Evolutionary conservation across 2,888 invertebrate genomes (phyloP).

Genomic region (Dryadula phaetusa): DNA sequence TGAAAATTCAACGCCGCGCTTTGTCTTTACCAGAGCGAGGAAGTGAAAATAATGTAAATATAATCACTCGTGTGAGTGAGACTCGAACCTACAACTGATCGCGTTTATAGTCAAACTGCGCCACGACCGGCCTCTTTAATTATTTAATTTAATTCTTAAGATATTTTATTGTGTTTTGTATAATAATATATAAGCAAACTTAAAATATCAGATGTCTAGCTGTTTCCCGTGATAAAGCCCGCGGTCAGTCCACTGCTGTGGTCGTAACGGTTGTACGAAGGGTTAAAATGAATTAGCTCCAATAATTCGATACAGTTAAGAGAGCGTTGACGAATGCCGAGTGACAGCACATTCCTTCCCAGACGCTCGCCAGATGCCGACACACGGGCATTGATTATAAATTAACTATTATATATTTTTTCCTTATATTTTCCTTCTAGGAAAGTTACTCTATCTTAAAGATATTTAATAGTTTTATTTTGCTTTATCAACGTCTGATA

Average conservation of each 20-base stretch:
- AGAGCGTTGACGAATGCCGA: conserved; percentile 21
- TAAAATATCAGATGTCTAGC: too few species aligned
- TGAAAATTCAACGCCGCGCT: too few species aligned
- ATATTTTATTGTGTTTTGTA: too few species aligned
- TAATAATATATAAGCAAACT: too few species aligned
- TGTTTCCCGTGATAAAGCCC: not conserved
- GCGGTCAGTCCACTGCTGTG: not conserved
- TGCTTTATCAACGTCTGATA: not conserved
- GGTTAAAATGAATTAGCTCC: conserved; percentile 23
- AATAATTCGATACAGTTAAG: conserved; percentile 27
- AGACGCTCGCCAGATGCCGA: conserved; percentile 23
- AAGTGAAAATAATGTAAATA: too few species aligned
- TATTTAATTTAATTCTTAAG: too few species aligned
- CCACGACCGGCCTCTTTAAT: too few species aligned
- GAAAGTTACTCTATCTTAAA: not conserved
- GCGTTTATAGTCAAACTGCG: too few species aligned
- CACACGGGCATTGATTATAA: conserved; percentile 11
- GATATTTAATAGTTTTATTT: not conserved
- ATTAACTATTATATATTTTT: conserved; percentile 13
- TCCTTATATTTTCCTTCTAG: conserved; percentile 6
- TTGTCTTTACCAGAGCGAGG: too few species aligned
- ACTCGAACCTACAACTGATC: too few species aligned
- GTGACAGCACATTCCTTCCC: conserved; percentile 9
- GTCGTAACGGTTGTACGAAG: conserved; percentile 14
- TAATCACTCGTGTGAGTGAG: too few species aligned